These are phyloP conservation scores for Peromyscus californicus DNA, from an alignment of 2,113 vertebrate species.

Conservation along the genomic window DNA sequence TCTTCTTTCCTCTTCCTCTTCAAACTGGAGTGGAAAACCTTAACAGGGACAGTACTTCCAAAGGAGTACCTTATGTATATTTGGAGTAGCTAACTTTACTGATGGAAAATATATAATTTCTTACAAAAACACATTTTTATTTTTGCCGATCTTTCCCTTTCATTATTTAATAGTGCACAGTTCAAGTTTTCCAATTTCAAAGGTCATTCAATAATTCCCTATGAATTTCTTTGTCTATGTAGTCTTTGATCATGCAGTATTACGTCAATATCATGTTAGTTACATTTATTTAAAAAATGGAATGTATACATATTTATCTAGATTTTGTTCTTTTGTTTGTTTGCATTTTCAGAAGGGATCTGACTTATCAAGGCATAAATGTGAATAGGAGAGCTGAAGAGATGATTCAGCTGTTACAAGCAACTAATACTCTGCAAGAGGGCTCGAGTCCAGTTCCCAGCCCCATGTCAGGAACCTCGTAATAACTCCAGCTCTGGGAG, in stretches of 20 bases:
- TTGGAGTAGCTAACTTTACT: not conserved
- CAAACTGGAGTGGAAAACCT: not conserved
- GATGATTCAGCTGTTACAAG: too few relatives aligned
- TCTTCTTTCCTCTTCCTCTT: not conserved
- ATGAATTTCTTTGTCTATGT: not conserved
- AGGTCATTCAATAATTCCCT: not conserved
- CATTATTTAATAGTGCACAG: not conserved
- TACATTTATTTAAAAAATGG: not conserved
- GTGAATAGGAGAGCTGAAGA: not conserved
- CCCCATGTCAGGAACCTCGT: not conserved
- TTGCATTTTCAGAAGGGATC: not conserved
- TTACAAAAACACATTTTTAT: not conserved
- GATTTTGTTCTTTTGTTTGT: not conserved
- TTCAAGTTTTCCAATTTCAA: not conserved
- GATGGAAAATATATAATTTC: not conserved
- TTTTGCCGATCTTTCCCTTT: not conserved
- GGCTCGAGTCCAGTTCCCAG: not conserved
- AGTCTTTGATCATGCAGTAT: not conserved
- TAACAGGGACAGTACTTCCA: not conserved
- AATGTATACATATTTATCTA: not conserved
- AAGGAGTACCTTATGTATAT: not conserved
- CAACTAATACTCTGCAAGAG: not conserved
- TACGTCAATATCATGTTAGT: too few relatives aligned
- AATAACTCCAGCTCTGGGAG: not conserved
- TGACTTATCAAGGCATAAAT: not conserved